Base-by-base conservation (phyloP, 2,113 vertebrate genomes). In the Salminus brasiliensis region DNA sequence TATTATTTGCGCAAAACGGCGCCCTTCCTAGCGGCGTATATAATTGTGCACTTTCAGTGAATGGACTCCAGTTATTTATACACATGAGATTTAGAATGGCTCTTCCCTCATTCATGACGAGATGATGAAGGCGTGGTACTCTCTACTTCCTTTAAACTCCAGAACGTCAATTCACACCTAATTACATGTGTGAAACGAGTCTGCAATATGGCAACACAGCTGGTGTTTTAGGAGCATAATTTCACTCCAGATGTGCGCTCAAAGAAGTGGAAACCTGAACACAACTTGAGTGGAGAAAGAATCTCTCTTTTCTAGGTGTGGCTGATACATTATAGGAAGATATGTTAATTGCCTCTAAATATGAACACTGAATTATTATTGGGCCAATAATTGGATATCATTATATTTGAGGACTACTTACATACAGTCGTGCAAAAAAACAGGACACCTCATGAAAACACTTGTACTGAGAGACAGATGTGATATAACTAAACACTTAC, bases 121-220 rank as follows among this genome's bases (percentile, higher is more conserved):
- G 34, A 73, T 49, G 29, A 78, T 75, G 45, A 65, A 68, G 75
- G 70, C 21, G 63, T 70, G 43, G 27, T 30, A 32, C 15, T 36
- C 8, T 39, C 32, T 57, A 57, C 27, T 59, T 62, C 36, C 41
- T 74, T 74, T 77, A 18, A 66, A 30, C 63, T 47, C 60, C 62
- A 67, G 30, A 72, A 75, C 60, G 45, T 71, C 55, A 74, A 47
- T 78, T 66, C 59, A 53, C 72, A 72, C 80, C 57, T 76, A 68
- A 82, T 84, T 82, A 66, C 27, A 47, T 76, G 47, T 68, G 65
- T 71, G 12, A 72, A 45, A 80, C 68, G 45, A 83, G 76, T 69
- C 65, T 74, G 67, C 78, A 85, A 76, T 74, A 75, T 74, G 77
- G 66, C 27, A 71, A 77, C 74, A 23, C 87, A 86, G 76, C 81